A percentile compares a stretch with the other conserved stretches of the same genome.
These are phyloP conservation scores for Zelleria hepariella DNA, from an alignment of 2,888 invertebrate species.

Conservation along the genomic window DNA sequence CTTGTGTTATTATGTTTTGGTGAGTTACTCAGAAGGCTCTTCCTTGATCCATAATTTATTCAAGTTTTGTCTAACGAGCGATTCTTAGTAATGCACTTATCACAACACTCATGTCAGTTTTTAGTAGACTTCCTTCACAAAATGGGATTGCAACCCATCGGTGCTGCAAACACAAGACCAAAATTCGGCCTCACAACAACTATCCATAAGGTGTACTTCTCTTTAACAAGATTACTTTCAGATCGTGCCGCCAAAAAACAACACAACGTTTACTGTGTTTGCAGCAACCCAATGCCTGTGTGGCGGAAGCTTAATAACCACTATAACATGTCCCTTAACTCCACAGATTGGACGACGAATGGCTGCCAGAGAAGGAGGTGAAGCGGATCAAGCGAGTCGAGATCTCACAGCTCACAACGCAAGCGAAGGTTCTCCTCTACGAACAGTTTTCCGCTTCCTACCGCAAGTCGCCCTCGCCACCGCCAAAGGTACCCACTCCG, in stretches of 20 bases:
- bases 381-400: constrained; percentile 74
- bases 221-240: background rate
- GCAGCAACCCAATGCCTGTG: constrained; percentile 47
- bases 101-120: background rate
- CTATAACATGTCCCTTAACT: constrained; percentile 10
- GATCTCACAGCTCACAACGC: constrained; percentile 61
- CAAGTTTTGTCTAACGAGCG: background rate
- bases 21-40: background rate
- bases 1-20: background rate
- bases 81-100: background rate
- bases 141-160: constrained; percentile 47
- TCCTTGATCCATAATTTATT: background rate
- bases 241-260: background rate
- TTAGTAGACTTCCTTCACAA: constrained; percentile 7
- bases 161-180: constrained; percentile 53
- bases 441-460: constrained; percentile 65
- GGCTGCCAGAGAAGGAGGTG: constrained; percentile 83
- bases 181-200: background rate
- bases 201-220: background rate
- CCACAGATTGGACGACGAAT: constrained; percentile 85
- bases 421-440: constrained; percentile 64
- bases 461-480: constrained; percentile 25
- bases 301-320: constrained; percentile 27
- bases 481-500: constrained; percentile 15
- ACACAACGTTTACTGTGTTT: constrained; percentile 36